These are phyloP conservation scores for Ranitomeya variabilis DNA, from an alignment of 2,113 vertebrate genomes.

Conservation along the genomic window DNA sequence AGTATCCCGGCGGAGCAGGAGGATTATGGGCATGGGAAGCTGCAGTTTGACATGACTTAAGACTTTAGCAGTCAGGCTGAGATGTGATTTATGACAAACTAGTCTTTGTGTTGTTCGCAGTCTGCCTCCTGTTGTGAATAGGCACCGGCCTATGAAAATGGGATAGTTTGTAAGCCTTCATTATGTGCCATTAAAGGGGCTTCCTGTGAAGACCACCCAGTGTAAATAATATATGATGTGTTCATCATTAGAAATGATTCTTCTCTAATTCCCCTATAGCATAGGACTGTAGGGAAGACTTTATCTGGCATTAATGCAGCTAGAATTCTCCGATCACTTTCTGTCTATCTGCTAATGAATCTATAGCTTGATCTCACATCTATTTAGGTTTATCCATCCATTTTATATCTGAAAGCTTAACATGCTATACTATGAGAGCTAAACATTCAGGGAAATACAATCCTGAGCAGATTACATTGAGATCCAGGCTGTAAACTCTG, in stretches of 20 bases:
- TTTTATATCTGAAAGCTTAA: neutral
- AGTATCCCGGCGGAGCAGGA: neutral
- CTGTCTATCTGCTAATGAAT: neutral
- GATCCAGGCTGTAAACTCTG: neutral
- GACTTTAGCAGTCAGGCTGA: slow-evolving; percentile 33
- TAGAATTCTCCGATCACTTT: neutral
- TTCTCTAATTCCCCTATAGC: neutral
- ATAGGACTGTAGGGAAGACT: neutral
- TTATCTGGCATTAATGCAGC: neutral
- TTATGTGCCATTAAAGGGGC: neutral
- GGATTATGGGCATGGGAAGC: slow-evolving; percentile 36
- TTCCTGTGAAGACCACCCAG: neutral
- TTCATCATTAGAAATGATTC: neutral
- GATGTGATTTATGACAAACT: slow-evolving; percentile 59
- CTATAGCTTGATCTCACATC: too few species aligned
- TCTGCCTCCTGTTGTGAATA: neutral
- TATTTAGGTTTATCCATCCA: too few species aligned
- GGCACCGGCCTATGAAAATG: neutral
- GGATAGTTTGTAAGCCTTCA: neutral
- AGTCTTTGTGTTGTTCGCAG: neutral
- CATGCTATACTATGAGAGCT: neutral
- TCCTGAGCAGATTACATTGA: neutral
- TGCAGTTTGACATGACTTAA: slow-evolving; percentile 46
- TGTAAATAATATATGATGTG: neutral
- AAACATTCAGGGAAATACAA: neutral